Conservation (phyloP, 23 tunicate genomes). For the Ascidia mentula region DNA sequence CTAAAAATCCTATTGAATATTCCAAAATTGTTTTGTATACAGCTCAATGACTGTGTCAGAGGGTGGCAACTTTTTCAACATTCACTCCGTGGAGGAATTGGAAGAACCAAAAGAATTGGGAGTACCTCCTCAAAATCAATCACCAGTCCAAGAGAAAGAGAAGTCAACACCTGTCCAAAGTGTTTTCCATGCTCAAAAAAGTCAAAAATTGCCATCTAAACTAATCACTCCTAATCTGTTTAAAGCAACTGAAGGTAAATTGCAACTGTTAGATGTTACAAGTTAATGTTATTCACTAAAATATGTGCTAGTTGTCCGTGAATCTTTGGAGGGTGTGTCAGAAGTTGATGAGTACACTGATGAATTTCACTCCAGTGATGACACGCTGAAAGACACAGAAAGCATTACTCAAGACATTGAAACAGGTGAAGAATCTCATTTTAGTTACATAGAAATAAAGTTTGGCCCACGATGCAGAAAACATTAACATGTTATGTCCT, state of each 20-base stretch:
- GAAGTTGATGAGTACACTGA: slow-evolving; percentile 49
- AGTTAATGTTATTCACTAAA: background rate
- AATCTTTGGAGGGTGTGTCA: background rate
- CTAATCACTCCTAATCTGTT: background rate
- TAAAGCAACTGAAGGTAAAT: background rate
- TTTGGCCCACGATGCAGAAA: no score
- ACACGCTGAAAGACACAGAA: slow-evolving; percentile 82
- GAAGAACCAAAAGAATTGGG: slow-evolving; percentile 1
- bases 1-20: no score
- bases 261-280: background rate
- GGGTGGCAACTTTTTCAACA: slow-evolving; percentile 25
- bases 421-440: background rate
- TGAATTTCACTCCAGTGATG: slow-evolving; percentile 61
- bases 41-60: background rate
- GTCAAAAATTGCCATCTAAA: no score
- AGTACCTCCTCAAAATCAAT: background rate
- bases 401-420: slow-evolving; percentile 65
- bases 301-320: background rate
- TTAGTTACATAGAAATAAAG: no score
- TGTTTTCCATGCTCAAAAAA: background rate
- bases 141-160: background rate
- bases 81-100: slow-evolving; percentile 41
- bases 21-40: no score
- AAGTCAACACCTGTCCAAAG: background rate
- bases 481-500: no score